Evolutionary conservation across 2,113 vertebrate genomes (phyloP).

Genomic region (Ptilonorhynchus violaceus): DNA sequence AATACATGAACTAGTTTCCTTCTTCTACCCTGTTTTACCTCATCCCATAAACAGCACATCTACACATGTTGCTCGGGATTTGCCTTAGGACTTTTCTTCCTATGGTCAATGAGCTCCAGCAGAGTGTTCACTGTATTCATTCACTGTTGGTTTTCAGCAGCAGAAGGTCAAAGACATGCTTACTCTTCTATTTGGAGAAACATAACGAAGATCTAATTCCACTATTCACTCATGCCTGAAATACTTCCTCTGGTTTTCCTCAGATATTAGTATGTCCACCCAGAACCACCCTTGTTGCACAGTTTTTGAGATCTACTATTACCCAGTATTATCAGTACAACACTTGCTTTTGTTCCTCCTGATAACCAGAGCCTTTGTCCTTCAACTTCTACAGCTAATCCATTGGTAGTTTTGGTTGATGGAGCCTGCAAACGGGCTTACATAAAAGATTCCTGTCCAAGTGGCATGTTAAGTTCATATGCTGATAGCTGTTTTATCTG

Average conservation of each 20-base stretch:
- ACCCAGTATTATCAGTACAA: background rate
- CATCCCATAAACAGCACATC: background rate
- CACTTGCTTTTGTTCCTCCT: background rate
- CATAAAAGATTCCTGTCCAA: background rate
- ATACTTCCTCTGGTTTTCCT: background rate
- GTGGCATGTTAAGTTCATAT: background rate
- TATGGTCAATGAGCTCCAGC: background rate
- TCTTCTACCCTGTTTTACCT: background rate
- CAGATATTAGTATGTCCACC: background rate
- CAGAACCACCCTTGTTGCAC: background rate
- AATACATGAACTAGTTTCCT: background rate
- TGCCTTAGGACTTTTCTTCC: background rate
- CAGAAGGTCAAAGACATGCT: background rate
- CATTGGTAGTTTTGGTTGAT: background rate
- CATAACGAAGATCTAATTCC: background rate
- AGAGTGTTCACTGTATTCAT: background rate
- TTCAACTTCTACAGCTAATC: background rate
- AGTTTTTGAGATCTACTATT: background rate
- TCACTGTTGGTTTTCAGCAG: background rate
- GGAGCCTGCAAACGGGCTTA: background rate
- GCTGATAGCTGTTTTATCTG: background rate
- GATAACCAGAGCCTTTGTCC: background rate
- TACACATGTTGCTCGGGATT: background rate
- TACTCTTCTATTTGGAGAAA: background rate
- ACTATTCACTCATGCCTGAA: background rate